These are phyloP conservation scores for Romanogobio albipinnatus DNA, from an alignment of 2,113 vertebrate species.

Conservation along the genomic window DNA sequence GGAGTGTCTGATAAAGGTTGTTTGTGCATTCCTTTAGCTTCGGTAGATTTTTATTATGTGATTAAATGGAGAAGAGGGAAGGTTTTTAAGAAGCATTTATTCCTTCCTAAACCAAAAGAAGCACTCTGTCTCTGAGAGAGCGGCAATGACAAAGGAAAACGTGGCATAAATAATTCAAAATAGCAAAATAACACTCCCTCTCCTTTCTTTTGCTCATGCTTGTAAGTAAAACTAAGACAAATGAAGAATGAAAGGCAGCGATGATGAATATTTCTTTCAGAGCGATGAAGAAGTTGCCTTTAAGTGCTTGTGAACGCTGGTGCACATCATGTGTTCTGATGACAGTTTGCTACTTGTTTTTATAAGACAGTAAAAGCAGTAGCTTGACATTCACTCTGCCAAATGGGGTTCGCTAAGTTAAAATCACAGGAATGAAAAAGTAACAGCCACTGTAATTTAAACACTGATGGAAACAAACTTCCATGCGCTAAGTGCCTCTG, in stretches of 20 bases:
- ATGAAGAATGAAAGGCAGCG: slow-evolving; percentile 49
- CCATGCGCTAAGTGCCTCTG: slow-evolving; percentile 15
- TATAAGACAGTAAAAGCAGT: slow-evolving; percentile 40
- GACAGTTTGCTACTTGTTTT: slow-evolving; percentile 33
- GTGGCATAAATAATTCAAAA: slow-evolving; percentile 74
- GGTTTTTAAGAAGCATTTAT: slow-evolving; percentile 47
- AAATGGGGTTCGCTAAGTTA: slow-evolving; percentile 18
- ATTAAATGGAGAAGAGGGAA: slow-evolving; percentile 39
- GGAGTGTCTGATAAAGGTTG: slow-evolving; percentile 17
- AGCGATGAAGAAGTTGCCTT: slow-evolving; percentile 45
- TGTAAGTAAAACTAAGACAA: slow-evolving; percentile 49
- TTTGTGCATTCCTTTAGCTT: slow-evolving; percentile 36
- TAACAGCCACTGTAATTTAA: slow-evolving; percentile 6
- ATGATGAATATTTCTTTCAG: slow-evolving; percentile 52
- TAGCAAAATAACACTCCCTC: slow-evolving; percentile 62
- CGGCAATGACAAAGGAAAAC: slow-evolving; percentile 36
- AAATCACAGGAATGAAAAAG: slow-evolving; percentile 27
- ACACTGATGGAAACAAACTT: slow-evolving; percentile 23
- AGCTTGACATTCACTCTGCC: slow-evolving; percentile 18
- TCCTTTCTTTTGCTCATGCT: slow-evolving; percentile 23
- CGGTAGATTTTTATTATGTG: slow-evolving; percentile 27
- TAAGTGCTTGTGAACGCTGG: slow-evolving; percentile 36
- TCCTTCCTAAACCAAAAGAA: slow-evolving; percentile 55
- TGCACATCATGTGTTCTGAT: slow-evolving; percentile 23
- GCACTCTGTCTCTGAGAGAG: slow-evolving; percentile 59